Conservation (phyloP, 2,113 vertebrate genomes). For the Emydura subglobosa region DNA sequence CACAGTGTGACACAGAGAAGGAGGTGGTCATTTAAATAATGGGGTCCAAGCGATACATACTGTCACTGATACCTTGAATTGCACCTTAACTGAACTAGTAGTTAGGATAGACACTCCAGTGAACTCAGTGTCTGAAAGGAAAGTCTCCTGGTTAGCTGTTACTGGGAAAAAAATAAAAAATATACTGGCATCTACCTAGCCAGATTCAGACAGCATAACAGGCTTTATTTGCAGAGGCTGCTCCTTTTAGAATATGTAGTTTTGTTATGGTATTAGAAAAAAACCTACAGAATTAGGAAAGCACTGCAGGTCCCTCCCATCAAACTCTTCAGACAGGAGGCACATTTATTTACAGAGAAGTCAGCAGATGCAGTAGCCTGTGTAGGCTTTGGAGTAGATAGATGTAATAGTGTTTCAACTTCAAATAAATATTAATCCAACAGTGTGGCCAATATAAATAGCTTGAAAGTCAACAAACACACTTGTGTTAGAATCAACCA, state of each 20-base stretch:
- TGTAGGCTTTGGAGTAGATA: conserved; percentile 30
- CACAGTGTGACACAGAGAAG: neutral
- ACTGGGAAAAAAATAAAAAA: accelerated
- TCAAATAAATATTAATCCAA: conserved; percentile 65
- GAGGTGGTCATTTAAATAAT: neutral
- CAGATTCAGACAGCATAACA: neutral
- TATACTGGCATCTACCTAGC: too few relatives aligned
- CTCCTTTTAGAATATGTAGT: neutral
- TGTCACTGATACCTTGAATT: neutral
- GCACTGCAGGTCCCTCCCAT: neutral
- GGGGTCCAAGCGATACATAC: neutral
- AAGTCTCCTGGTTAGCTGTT: neutral
- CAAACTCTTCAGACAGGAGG: neutral
- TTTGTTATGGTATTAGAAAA: neutral
- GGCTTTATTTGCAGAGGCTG: neutral
- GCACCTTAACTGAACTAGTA: neutral
- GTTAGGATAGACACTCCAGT: neutral
- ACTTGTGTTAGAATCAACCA: conserved; percentile 39
- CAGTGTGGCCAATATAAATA: conserved; percentile 54
- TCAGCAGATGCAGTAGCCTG: conserved; percentile 25
- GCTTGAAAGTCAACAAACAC: conserved; percentile 63
- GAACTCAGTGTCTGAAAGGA: neutral
- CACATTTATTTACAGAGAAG: conserved; percentile 70
- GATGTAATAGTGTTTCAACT: conserved; percentile 34
- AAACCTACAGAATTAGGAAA: neutral